Conservation (phyloP, 2,797 vertebrate species). For the Alcedo quadribrachys region DNA sequence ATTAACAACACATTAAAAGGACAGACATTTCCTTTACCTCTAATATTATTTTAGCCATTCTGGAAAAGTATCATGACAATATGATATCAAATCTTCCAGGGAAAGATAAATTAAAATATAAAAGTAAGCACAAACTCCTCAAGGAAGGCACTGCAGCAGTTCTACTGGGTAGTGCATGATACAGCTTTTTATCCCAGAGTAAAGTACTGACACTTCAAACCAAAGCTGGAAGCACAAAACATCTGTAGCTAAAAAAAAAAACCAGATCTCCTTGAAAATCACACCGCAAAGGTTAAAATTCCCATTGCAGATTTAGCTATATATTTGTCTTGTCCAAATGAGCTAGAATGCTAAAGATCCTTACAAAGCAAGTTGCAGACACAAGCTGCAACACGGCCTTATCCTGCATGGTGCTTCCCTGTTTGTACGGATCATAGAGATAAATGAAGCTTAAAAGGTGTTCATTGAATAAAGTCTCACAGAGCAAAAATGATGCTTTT, state of each 20-base stretch:
- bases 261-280: neutral
- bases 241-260: neutral
- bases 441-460: neutral
- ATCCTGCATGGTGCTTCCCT: neutral
- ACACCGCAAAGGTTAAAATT: neutral
- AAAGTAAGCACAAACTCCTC: neutral
- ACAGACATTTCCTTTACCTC: neutral
- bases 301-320: neutral
- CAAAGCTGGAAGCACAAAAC: neutral
- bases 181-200: neutral
- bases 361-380: neutral
- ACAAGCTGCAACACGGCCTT: neutral
- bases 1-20: neutral
- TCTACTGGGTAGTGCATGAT: neutral
- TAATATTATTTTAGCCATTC: neutral
- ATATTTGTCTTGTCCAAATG: neutral
- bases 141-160: neutral
- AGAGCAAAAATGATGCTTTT: neutral
- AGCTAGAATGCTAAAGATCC: neutral
- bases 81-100: neutral
- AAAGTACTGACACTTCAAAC: neutral
- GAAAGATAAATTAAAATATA: neutral
- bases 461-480: neutral
- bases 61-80: neutral
- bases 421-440: neutral